Conservation (phyloP, 2,888 invertebrate species). For the Torymus aiolomorphi region DNA sequence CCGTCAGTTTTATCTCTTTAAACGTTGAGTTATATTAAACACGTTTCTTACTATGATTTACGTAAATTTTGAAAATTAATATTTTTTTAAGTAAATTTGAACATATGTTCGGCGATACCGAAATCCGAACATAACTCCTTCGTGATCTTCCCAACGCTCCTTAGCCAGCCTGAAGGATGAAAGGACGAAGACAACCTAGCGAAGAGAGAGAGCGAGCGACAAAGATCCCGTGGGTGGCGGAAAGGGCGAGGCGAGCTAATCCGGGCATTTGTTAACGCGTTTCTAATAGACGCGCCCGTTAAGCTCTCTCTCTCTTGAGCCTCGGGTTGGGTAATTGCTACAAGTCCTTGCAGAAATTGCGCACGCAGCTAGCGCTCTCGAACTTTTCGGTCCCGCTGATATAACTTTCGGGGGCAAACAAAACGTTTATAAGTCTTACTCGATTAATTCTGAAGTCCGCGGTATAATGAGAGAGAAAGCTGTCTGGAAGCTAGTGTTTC, state of each 20-base stretch:
- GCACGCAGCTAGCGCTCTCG: neutral
- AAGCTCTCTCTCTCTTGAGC: conserved; percentile 51
- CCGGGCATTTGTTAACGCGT: conserved; percentile 72
- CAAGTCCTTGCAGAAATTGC: conserved; percentile 37
- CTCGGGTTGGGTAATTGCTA: conserved; percentile 44
- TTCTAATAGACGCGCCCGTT: conserved; percentile 69
- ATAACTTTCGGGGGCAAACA: conserved; percentile 5
- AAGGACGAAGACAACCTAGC: conserved; percentile 44
- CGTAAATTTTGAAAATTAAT: too few relatives aligned
- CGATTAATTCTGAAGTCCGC: conserved; percentile 8
- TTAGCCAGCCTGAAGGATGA: conserved; percentile 45
- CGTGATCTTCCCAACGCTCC: conserved; percentile 18
- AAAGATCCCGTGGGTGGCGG: neutral
- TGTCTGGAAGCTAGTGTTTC: too few relatives aligned
- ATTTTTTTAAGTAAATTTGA: too few relatives aligned
- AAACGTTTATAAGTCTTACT: conserved; percentile 11
- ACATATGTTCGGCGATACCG: too few relatives aligned
- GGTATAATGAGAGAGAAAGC: too few relatives aligned
- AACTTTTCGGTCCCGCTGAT: too few relatives aligned
- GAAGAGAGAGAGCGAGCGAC: conserved; percentile 4
- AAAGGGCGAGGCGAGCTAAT: conserved; percentile 61
- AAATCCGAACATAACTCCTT: too few relatives aligned
- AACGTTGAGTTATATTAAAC: too few relatives aligned
- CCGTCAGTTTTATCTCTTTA: too few relatives aligned
- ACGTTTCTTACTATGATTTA: too few relatives aligned